Base-by-base conservation (phyloP, 2,888 invertebrate species). In the Diogma glabrata region DNA sequence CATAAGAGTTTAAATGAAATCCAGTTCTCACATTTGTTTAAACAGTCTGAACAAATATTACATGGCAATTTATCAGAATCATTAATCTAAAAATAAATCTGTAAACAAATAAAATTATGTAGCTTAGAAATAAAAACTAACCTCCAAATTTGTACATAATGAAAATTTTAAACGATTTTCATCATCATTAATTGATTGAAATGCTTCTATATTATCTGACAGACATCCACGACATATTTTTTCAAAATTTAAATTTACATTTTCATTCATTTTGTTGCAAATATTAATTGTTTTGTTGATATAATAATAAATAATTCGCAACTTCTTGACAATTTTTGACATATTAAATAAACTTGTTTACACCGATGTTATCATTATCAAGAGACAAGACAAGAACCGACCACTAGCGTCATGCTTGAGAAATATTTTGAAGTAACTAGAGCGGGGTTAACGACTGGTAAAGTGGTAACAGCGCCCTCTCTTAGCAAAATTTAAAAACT, bases 1-100 rank as follows among this genome's bases (percentile, higher is more conserved):
- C 72, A 71, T 53, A 64, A 66, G 54, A 67, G 69, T 58, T 72
- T 72, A 58, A 72, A 71, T 52, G 70, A 68, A 56, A 67, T 68
- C 10, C 69, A 67, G 51, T 69, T 66, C 52, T 69, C 66, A n/a
- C 71, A 58, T 57, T 69, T 69, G 2, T 66, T 64, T 23, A 67
- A 64, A 59, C 72, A 72, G 57, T 66, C 67, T 49, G 66, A 65
- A 56, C 72, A 72, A 47, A 72, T 69, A 58, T 69, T 67, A 9
- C 63, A 55, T 17, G 72, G 72, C 36, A 72, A 56, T 26, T 66
- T 65, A 57, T 72, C 72, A 54, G 67, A 67, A 55, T 66, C 67
- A 65, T 67, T 66, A 14, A 72, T 68, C 72, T 72, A 52, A 28
- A 57, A 57, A 8, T 16, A 26, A 46, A 16, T 1, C 40, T 9